Evolutionary conservation across 2,113 vertebrate species (phyloP).

Genomic region (Cyprinodon tularosa): DNA sequence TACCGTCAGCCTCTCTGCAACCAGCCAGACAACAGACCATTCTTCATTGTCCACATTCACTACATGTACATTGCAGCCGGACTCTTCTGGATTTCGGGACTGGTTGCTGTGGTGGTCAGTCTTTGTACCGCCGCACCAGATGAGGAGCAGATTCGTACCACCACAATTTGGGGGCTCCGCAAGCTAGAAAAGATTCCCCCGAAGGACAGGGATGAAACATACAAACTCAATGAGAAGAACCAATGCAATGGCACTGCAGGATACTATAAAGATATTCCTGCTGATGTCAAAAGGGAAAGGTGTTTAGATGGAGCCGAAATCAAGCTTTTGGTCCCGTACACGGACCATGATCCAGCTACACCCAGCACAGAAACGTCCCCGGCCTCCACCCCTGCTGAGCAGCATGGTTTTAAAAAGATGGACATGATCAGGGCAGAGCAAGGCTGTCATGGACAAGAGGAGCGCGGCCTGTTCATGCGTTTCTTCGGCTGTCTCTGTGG

Average conservation of each 20-base stretch:
- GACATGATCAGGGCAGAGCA: constrained; percentile 80
- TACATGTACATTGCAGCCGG: constrained; percentile 96
- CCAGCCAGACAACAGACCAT: constrained; percentile 88
- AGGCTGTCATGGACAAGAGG: constrained; percentile 59
- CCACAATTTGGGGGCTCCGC: constrained; percentile 90
- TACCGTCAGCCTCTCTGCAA: constrained; percentile 92
- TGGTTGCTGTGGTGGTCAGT: constrained; percentile 88
- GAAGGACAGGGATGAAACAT: constrained; percentile 72
- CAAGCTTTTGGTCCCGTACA: constrained; percentile 86
- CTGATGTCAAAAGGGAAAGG: constrained; percentile 84
- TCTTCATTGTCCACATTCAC: constrained; percentile 88
- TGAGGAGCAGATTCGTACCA: constrained; percentile 85
- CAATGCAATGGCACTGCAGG: constrained; percentile 68
- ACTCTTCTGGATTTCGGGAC: constrained; percentile 93
- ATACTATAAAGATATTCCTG: constrained; percentile 81
- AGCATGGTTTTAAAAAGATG: constrained; percentile 80
- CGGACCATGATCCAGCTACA: constrained; percentile 77
- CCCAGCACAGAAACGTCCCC: constrained; percentile 86
- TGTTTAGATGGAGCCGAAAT: constrained; percentile 85
- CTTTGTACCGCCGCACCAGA: constrained; percentile 89
- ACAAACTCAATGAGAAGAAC: constrained; percentile 81
- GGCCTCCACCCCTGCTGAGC: constrained; percentile 85
- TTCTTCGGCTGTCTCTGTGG: constrained; percentile 90
- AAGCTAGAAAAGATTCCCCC: constrained; percentile 60
- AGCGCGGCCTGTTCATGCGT: constrained; percentile 73